Evolutionary conservation across 2,888 invertebrate species (phyloP).

Genomic region (Apantesis nais): DNA sequence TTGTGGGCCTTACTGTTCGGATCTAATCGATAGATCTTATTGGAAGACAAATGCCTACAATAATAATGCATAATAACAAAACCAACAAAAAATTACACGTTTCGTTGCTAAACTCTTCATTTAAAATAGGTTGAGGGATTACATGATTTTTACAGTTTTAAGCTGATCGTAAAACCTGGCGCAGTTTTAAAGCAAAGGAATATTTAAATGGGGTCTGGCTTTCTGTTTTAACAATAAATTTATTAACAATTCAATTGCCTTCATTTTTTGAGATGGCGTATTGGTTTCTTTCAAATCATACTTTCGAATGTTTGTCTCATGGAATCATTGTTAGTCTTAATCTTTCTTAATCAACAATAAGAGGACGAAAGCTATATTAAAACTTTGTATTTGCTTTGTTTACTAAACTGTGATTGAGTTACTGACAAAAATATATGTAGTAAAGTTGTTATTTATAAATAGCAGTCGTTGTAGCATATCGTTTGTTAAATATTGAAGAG

Average conservation of each 20-base stretch:
- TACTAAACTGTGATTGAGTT: neutral
- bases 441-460: neutral
- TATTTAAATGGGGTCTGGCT: no score
- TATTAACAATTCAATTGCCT: neutral
- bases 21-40: neutral
- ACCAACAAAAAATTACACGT: neutral
- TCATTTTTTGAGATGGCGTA: neutral
- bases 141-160: neutral
- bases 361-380: neutral
- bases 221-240: no score
- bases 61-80: no score
- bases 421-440: neutral
- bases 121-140: neutral
- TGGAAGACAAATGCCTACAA: neutral
- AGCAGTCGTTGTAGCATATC: neutral
- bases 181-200: no score
- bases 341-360: neutral
- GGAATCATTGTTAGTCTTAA: neutral
- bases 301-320: neutral
- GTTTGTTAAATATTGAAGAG: neutral
- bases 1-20: constrained; percentile 20
- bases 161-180: neutral
- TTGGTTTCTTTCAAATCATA: neutral
- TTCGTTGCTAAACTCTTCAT: no score
- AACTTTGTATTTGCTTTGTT: neutral